A percentile compares a stretch with the other conserved stretches of the same genome.
Conservation (phyloP, 2,888 invertebrate species). For the Clistopyga incitator region DNA sequence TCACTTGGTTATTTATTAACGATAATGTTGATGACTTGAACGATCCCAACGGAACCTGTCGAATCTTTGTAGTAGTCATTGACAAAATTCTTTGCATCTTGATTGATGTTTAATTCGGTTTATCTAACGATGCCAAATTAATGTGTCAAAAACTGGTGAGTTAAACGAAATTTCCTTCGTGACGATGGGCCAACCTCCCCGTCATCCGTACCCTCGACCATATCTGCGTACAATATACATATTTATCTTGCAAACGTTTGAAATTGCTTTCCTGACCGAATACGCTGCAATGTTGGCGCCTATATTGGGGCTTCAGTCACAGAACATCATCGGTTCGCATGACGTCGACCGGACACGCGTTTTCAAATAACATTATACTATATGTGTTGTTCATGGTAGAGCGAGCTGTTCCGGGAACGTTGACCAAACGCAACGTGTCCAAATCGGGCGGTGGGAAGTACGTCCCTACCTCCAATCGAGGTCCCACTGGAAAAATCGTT, state of each 20-base stretch:
- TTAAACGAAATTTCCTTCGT: background rate
- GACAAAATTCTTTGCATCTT: background rate
- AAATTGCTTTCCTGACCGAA: slow-evolving; percentile 57
- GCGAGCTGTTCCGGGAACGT: slow-evolving; percentile 50
- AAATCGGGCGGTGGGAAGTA: slow-evolving; percentile 19
- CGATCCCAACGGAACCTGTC: no score
- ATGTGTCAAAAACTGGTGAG: background rate
- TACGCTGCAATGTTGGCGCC: slow-evolving; percentile 44
- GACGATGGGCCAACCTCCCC: background rate
- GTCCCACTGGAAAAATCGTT: slow-evolving; percentile 55
- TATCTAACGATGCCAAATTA: background rate
- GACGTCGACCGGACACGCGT: slow-evolving; percentile 65
- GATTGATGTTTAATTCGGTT: background rate
- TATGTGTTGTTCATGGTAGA: slow-evolving; percentile 67
- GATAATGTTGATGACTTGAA: no score
- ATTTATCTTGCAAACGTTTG: slow-evolving; percentile 29
- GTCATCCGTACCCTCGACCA: background rate
- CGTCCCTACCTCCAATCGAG: slow-evolving; percentile 17
- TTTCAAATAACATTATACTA: slow-evolving; percentile 69
- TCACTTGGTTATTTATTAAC: no score
- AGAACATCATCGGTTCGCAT: slow-evolving; percentile 62
- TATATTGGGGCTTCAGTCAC: slow-evolving; percentile 32
- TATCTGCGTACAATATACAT: slow-evolving; percentile 20
- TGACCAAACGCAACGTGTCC: slow-evolving; percentile 47
- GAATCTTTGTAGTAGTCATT: no score